A percentile compares a stretch with the other conserved stretches of the same genome.
These are phyloP conservation scores for Crotalus helleri DNA, from an alignment of 2,113 vertebrate genomes.

Conservation along the genomic window DNA sequence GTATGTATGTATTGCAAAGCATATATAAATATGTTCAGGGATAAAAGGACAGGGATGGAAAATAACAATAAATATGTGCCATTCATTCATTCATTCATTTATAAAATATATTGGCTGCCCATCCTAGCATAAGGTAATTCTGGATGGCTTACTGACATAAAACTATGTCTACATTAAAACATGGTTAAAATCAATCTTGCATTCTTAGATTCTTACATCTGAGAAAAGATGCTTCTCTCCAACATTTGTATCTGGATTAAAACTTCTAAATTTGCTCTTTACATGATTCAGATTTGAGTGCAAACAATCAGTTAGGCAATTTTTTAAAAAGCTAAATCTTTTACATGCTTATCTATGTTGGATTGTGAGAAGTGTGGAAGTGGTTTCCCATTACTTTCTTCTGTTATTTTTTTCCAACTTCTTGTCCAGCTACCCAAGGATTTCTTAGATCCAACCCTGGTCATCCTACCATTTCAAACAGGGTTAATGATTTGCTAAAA, in stretches of 20 bases:
- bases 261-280: background rate
- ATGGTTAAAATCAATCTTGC: background rate
- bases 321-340: background rate
- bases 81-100: background rate
- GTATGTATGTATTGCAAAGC: too few relatives aligned
- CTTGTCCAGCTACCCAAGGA: background rate
- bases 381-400: background rate
- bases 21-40: too few relatives aligned
- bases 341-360: background rate
- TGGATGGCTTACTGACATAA: background rate
- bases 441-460: background rate
- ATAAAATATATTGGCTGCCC: background rate
- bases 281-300: background rate
- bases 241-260: background rate
- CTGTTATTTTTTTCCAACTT: background rate
- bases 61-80: background rate
- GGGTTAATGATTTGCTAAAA: background rate
- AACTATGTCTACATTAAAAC: background rate
- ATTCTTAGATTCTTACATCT: background rate
- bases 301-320: background rate
- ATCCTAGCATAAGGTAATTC: background rate
- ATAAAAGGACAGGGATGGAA: background rate
- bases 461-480: background rate
- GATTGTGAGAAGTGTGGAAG: background rate
- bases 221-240: background rate